Conservation (phyloP, 2,113 vertebrate species). For the Aphyosemion australe region DNA sequence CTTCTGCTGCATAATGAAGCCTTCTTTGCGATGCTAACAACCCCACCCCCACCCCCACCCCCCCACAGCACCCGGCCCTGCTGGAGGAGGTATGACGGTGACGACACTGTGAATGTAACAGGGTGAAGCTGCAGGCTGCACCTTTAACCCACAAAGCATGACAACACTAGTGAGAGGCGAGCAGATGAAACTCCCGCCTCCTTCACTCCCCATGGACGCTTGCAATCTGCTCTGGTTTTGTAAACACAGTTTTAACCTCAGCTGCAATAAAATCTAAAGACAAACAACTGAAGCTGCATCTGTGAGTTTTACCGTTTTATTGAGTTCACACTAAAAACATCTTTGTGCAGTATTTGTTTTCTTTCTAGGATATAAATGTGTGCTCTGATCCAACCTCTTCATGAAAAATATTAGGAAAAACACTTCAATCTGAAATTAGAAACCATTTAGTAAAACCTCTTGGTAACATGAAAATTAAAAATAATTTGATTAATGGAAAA, state of each 20-base stretch:
- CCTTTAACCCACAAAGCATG: slow-evolving; percentile 34
- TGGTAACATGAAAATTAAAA: too few species aligned
- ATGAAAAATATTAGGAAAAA: too few species aligned
- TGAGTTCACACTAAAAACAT: background rate
- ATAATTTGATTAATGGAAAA: too few species aligned
- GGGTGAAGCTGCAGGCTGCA: slow-evolving; percentile 33
- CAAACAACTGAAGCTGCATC: slow-evolving; percentile 20
- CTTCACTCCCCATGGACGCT: slow-evolving; percentile 47
- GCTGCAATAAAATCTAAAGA: slow-evolving; percentile 76
- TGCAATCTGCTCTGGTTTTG: slow-evolving; percentile 67
- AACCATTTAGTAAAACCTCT: too few species aligned
- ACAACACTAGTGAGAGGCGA: slow-evolving; percentile 8
- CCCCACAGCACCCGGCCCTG: slow-evolving; percentile 6
- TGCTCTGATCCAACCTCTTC: too few species aligned
- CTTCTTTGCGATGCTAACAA: slow-evolving; percentile 15
- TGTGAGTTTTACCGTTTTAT: slow-evolving; percentile 29
- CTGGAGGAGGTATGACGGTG: background rate
- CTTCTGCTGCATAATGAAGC: slow-evolving; percentile 31
- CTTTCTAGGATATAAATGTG: too few species aligned
- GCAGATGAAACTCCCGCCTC: slow-evolving; percentile 30
- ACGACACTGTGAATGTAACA: slow-evolving; percentile 67
- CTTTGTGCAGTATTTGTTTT: background rate
- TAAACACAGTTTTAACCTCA: slow-evolving; percentile 68
- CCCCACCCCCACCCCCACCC: background rate
- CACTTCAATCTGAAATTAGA: too few species aligned